phyloP scores from a whole-genome alignment of 2,888 invertebrate genomes.

The Diarsia rubi region DNA sequence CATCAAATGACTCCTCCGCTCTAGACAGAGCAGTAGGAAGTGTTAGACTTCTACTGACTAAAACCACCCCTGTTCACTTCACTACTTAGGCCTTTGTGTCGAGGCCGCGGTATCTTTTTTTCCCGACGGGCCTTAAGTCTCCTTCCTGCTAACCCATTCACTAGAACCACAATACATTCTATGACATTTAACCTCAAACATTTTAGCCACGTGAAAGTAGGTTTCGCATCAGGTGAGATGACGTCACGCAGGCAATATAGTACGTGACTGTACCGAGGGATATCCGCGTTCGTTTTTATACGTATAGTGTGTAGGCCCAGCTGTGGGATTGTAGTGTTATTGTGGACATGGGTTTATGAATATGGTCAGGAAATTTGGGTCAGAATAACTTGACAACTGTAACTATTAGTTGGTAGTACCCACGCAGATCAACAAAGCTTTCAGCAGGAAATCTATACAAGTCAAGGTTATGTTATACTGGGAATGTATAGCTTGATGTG shows the following conservation, averaged over 20 bases:
- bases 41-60: too few relatives aligned
- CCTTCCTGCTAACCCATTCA: too few relatives aligned
- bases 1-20: too few relatives aligned
- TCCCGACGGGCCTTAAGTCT: too few relatives aligned
- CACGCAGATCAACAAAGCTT: too few relatives aligned
- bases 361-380: neutral
- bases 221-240: constrained; percentile 54
- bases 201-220: constrained; percentile 47
- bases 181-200: constrained; percentile 44
- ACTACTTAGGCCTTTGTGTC: too few relatives aligned
- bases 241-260: constrained; percentile 75
- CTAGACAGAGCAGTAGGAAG: too few relatives aligned
- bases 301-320: constrained; percentile 21
- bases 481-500: too few relatives aligned
- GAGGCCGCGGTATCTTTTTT: too few relatives aligned
- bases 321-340: constrained; percentile 12
- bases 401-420: neutral
- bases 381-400: neutral
- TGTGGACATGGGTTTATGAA: neutral
- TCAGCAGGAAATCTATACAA: too few relatives aligned
- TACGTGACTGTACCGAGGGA: constrained; percentile 75
- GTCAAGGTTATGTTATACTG: too few relatives aligned
- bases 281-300: constrained; percentile 38
- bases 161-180: constrained; percentile 6
- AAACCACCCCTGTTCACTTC: too few relatives aligned